Conservation (phyloP, 2,888 invertebrate species). For the Argynnis bischoffii region DNA sequence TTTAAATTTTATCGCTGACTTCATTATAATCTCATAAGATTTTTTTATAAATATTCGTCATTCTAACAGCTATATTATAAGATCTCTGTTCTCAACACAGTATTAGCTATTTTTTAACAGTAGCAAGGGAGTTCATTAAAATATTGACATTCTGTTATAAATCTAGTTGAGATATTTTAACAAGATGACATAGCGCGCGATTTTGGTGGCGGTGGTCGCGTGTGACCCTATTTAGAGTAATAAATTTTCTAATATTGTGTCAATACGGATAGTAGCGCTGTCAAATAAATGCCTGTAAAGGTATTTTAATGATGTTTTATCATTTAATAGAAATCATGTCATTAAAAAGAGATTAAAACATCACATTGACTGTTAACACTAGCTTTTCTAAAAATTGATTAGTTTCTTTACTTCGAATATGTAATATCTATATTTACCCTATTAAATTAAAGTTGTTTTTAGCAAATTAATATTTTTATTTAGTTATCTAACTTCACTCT, state of each 20-base stretch:
- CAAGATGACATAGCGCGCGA: constrained; percentile 51
- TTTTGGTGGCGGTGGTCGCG: constrained; percentile 39
- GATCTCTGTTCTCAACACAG: background rate
- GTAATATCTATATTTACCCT: too few species aligned
- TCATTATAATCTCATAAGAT: too few species aligned
- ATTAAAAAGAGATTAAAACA: background rate
- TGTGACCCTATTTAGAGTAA: constrained; percentile 32
- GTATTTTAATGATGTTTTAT: constrained; percentile 37
- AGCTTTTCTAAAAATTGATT: background rate
- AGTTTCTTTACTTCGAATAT: too few species aligned
- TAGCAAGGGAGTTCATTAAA: constrained; percentile 58
- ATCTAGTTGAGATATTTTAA: constrained; percentile 66
- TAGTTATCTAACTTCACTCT: too few species aligned
- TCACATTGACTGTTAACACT: background rate
- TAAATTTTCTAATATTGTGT: constrained; percentile 31
- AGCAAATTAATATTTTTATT: too few species aligned
- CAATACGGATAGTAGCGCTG: constrained; percentile 22
- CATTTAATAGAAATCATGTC: constrained; percentile 11
- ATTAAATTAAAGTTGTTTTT: too few species aligned
- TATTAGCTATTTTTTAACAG: constrained; percentile 37
- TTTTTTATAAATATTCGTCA: too few species aligned
- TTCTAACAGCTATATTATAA: background rate
- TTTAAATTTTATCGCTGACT: background rate
- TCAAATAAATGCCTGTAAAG: constrained; percentile 23
- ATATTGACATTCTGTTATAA: constrained; percentile 57